Base-by-base conservation (phyloP, 2,888 invertebrate genomes). In the Apamea anceps region DNA sequence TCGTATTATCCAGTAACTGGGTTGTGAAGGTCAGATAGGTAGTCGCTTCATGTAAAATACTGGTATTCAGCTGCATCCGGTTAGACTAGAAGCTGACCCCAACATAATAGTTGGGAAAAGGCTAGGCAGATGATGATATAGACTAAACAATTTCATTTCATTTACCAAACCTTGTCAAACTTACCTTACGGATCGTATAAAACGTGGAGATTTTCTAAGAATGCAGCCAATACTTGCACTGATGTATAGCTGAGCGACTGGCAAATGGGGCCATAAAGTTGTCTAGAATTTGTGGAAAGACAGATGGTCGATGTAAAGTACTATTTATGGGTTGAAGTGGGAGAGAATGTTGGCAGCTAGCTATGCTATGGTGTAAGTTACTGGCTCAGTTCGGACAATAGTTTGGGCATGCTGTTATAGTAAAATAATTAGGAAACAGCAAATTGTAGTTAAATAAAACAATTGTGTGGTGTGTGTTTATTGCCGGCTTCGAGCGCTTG, bases 241-340 rank as follows among this genome's bases (percentile, higher is more conserved):
- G 21, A 32, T 68, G 68, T 63, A 42, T 68, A 42, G 45, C 42
- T 68, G 60, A 51, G 54, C 25, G 45, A 66, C 51, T 51, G 28
- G 73, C 70, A 48, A 84, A 67, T 57, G n/a, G 63, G 57, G 82
- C 82, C 71, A 74, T 81, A 84, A 77, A 85, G 71, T 72, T 81
- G 66, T 71, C 73, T 57, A 48, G 75, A 76, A 71, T 81, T 76
- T 81, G 54, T 48, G 18, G 67, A 62, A 70, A 85, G 84, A 84
- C 72, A 77, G 73, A 85, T 85, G 71, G 85, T 51, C 12, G 71
- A 81, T 72, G 71, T 77, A 60, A 84, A 73, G 48, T 74, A 37
- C 70, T 72, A 74, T 83, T 86, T 75, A 73, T 78, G 66, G 37
- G 2, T n/a, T 51, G 12, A 25, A 67, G 81, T 81, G 70, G 82